A percentile compares a stretch with the other conserved stretches of the same genome.
phyloP scores from a whole-genome alignment of 2,797 vertebrate species.

The Sarcophilus harrisii region DNA sequence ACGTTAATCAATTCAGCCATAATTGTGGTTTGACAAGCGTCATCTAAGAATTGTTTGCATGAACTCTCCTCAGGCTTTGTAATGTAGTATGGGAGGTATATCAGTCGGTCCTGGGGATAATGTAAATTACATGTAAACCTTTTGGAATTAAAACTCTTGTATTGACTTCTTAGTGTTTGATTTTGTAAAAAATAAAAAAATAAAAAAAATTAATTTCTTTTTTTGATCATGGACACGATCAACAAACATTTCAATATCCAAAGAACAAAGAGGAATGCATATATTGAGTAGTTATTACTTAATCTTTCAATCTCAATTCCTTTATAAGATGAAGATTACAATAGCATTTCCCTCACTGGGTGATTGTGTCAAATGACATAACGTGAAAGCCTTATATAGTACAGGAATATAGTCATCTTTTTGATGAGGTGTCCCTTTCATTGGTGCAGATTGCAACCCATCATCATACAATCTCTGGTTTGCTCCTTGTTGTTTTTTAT shows the following conservation, averaged over 20 bases:
- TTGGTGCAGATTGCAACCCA: not conserved
- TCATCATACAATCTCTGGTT: not conserved
- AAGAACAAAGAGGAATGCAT: not conserved
- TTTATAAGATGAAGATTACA: not conserved
- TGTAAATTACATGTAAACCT: not conserved
- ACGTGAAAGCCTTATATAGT: not conserved
- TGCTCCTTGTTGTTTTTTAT: not conserved
- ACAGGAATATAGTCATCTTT: not conserved
- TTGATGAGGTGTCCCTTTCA: not conserved
- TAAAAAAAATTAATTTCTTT: not conserved
- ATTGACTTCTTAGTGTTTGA: not conserved
- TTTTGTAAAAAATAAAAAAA: not conserved
- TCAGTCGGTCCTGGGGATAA: not conserved
- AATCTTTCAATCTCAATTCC: not conserved
- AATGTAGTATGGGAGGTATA: constrained; percentile 22
- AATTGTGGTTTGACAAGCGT: not conserved
- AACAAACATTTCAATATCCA: not conserved
- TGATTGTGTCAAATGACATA: not conserved
- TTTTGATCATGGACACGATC: not conserved
- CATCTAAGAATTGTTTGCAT: constrained; percentile 33
- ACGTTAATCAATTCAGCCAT: not conserved
- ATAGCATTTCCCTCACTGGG: not conserved
- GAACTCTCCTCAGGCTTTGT: not conserved
- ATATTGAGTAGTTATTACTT: not conserved
- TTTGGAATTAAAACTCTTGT: not conserved